Evolutionary conservation across 2,113 vertebrate species (phyloP), one percentile per base, ranked within the genome.

Genomic region (Alaudala cheleensis): DNA sequence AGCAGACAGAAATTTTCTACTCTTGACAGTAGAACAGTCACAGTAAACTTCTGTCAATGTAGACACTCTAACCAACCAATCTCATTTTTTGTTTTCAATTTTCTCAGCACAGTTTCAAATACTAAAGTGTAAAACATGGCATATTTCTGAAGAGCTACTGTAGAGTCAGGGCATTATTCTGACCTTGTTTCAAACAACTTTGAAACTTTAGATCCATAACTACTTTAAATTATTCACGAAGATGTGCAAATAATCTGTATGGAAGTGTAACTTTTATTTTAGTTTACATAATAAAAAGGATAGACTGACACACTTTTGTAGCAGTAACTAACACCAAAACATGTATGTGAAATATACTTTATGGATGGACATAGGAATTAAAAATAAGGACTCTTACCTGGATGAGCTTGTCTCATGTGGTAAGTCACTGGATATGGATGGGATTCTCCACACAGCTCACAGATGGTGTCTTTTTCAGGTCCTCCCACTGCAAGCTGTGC

Each of bases 341-440:
- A 2, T 1, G 3, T 6, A 7, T 16, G 10, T 34, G 51, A 15
- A 82, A 61, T 57, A 2, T 6, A 57, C 40, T 76, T 61, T 61
- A 37, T 8, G 39, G 45, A 64, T 3, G 9, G 9, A 37, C 22
- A 49, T 0, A 0, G 25, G 11, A 69, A 90, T 51, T 31, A 67
- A 93, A 95, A 81, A 31, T 7, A 66, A 0, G 2, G 9, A 45
- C 18, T 65, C 83, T 96, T 98, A 99, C 99, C 99, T 98, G 99
- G 99, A 93, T 99, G 99, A 93, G 99, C 99, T 83, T 99, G 99
- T 90, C 99, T 98, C 99, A 99, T 99, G 93, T 99, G 99, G 92
- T 99, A 99, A 4, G 99, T 99, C 96, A 99, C 99, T 21, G 99
- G 99, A 94, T 99, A 99, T 0, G 99, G 99, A 93, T 99, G 99